Conservation (phyloP, 1,140 invertebrate species). For the Melanaphis sacchari region DNA sequence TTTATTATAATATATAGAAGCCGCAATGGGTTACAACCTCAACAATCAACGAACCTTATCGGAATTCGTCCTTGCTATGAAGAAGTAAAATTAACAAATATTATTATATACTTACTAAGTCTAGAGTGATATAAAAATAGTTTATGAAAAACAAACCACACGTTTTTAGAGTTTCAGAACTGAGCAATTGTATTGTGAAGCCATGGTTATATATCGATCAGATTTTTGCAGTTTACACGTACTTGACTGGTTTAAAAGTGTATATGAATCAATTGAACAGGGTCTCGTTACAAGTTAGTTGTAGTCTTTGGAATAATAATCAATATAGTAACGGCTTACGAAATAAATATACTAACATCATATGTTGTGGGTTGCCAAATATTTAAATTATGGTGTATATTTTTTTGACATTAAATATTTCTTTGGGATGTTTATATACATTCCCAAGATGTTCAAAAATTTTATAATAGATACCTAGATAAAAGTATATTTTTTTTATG, state of each 20-base stretch:
- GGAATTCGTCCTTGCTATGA: not conserved
- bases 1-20: not conserved
- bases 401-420: too few species aligned
- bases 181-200: conserved; percentile 59
- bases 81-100: conserved; percentile 1
- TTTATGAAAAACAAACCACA: not conserved
- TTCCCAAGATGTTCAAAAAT: too few species aligned
- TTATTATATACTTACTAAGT: not conserved
- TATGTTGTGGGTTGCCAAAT: not conserved
- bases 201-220: conserved; percentile 59
- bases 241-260: conserved; percentile 51
- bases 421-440: too few species aligned
- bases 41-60: not conserved
- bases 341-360: too few species aligned
- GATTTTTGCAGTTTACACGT: conserved; percentile 58
- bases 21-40: conserved; percentile 23
- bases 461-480: too few species aligned
- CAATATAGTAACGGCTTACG: not conserved
- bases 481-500: too few species aligned
- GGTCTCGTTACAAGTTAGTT: not conserved
- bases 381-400: not conserved
- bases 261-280: not conserved
- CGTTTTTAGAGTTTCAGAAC: conserved; percentile 33
- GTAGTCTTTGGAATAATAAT: not conserved
- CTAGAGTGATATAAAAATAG: not conserved